Evolutionary conservation across 2,888 invertebrate genomes (phyloP).

Genomic region (Digitonthophagus gazella): DNA sequence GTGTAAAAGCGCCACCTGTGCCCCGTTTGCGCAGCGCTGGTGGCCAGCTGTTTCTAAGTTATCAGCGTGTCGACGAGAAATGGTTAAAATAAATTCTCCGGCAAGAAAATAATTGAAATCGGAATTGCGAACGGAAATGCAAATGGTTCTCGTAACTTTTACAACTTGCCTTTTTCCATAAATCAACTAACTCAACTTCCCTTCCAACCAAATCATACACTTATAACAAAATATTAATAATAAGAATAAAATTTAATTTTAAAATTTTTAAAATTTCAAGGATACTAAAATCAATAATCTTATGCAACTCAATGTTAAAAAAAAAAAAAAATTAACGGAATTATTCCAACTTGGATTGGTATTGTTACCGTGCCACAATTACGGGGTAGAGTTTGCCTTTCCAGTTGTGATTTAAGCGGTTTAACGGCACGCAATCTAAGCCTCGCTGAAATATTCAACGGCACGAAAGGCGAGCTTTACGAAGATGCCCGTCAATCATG

Average conservation of each 20-base stretch:
- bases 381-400: neutral
- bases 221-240: too few relatives aligned
- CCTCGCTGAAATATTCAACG: neutral
- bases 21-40: conserved; percentile 11
- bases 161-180: neutral
- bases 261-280: too few relatives aligned
- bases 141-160: neutral
- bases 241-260: too few relatives aligned
- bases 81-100: conserved; percentile 29
- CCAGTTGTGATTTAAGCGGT: neutral
- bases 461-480: neutral
- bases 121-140: neutral
- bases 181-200: too few relatives aligned
- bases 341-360: neutral
- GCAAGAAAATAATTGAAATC: conserved; percentile 5
- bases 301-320: too few relatives aligned
- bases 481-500: neutral
- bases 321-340: too few relatives aligned
- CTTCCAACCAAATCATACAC: too few relatives aligned
- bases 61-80: conserved; percentile 27
- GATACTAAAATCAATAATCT: neutral
- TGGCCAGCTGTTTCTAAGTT: conserved; percentile 27
- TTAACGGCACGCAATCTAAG: neutral
- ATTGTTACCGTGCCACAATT: neutral
- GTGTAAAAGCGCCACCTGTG: conserved; percentile 25